phyloP scores from a whole-genome alignment of 2,888 invertebrate genomes.

The Imbricaverruca yamaguchii region DNA sequence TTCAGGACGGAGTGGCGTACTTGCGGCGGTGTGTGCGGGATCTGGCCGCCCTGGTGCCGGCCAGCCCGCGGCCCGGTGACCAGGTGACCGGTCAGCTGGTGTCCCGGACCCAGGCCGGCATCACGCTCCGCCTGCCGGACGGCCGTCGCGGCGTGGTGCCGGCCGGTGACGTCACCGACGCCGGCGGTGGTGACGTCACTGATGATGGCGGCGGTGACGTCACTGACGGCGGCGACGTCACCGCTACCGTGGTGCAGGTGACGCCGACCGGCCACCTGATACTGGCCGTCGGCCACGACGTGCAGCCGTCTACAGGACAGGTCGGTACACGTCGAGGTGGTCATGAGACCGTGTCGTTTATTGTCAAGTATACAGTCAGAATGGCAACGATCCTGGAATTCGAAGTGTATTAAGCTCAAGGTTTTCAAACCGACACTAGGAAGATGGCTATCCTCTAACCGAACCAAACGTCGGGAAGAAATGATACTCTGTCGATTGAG shows the following conservation, averaged over 20 bases:
- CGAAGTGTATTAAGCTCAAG: too few relatives aligned
- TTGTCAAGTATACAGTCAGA: too few relatives aligned
- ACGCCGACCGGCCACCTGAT: background rate
- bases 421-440: too few relatives aligned
- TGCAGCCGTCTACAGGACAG: background rate
- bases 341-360: too few relatives aligned
- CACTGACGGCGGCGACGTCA: background rate
- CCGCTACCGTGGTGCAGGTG: background rate
- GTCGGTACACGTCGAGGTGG: background rate
- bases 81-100: background rate
- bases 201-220: background rate
- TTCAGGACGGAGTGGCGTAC: background rate
- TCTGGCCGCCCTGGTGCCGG: background rate
- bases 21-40: background rate
- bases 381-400: too few relatives aligned
- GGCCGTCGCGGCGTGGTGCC: constrained; percentile 1
- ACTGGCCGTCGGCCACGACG: background rate
- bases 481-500: too few relatives aligned
- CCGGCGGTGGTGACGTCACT: background rate
- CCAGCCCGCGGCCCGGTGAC: background rate
- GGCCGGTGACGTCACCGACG: too few relatives aligned
- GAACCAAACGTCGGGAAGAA: too few relatives aligned
- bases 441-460: too few relatives aligned
- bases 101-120: background rate
- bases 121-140: background rate